Evolutionary conservation across 2,888 invertebrate genomes (phyloP).

Genomic region (Drosophila paramelanica): DNA sequence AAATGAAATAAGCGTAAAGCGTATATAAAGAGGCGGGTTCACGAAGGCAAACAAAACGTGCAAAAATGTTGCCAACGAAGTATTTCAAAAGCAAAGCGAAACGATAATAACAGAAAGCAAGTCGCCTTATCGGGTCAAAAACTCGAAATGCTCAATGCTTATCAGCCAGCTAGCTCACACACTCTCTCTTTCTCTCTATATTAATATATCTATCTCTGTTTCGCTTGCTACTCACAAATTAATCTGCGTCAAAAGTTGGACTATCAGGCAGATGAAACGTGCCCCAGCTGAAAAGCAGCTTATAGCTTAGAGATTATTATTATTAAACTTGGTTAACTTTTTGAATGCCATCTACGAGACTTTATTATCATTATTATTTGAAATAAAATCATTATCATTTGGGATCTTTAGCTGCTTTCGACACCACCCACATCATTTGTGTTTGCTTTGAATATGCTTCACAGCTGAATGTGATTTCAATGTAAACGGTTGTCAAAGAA

Average conservation of each 20-base stretch:
- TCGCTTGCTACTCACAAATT: constrained; percentile 28
- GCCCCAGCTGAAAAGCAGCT: constrained; percentile 31
- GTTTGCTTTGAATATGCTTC: background rate
- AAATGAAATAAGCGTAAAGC: constrained; percentile 25
- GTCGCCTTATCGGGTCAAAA: constrained; percentile 40
- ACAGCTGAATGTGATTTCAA: constrained; percentile 27
- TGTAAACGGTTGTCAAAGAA: constrained; percentile 1
- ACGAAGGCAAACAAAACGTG: constrained; percentile 41
- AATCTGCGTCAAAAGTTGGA: constrained; percentile 52
- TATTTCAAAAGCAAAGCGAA: constrained; percentile 16
- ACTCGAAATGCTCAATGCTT: constrained; percentile 31
- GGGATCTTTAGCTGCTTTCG: background rate
- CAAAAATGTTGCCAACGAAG: constrained; percentile 38
- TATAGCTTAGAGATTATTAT: constrained; percentile 45
- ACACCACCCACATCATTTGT: no score
- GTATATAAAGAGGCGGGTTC: constrained; percentile 35
- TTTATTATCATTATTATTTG: constrained; percentile 14
- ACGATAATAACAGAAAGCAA: constrained; percentile 28
- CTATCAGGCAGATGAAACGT: constrained; percentile 51
- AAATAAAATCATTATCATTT: constrained; percentile 1
- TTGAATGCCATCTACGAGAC: constrained; percentile 17
- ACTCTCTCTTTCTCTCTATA: background rate
- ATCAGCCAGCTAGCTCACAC: constrained; percentile 26
- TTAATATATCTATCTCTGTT: background rate
- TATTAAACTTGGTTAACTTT: constrained; percentile 58